phyloP scores from a whole-genome alignment of 2,888 invertebrate species.

The Lordiphosa andalusiaca region DNA sequence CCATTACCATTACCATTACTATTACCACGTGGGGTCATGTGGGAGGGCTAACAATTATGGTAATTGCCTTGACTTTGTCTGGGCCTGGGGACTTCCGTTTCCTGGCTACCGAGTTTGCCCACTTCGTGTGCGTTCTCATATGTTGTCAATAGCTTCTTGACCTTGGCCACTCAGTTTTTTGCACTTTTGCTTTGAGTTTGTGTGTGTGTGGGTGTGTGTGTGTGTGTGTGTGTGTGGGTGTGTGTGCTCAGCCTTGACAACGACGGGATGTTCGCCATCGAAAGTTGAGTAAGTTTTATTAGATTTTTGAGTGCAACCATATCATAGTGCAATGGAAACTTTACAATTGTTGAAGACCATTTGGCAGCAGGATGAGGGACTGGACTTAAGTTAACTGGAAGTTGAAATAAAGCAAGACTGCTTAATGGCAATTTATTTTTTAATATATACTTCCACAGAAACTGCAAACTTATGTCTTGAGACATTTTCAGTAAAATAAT shows the following conservation, averaged over 20 bases:
- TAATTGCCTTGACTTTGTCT: constrained; percentile 12
- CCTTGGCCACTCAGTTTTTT: neutral
- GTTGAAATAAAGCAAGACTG: too few relatives aligned
- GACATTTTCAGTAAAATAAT: too few relatives aligned
- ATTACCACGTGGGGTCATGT: neutral
- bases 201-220: neutral
- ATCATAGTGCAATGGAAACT: too few relatives aligned
- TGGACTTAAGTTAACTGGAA: too few relatives aligned
- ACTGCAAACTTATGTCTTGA: too few relatives aligned
- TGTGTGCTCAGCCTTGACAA: constrained; percentile 36
- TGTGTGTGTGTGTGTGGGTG: neutral
- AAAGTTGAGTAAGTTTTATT: constrained; percentile 68
- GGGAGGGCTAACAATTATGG: constrained; percentile 8
- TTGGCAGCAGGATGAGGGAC: too few relatives aligned
- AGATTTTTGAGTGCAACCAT: constrained; percentile 22
- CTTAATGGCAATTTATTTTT: too few relatives aligned
- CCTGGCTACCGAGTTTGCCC: constrained; percentile 2
- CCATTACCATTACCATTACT: neutral
- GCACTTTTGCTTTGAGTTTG: too few relatives aligned
- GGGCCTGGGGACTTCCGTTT: neutral
- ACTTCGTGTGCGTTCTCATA: constrained; percentile 2
- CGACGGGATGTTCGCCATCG: constrained; percentile 34
- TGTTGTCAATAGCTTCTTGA: constrained; percentile 5
- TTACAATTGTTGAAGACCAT: too few relatives aligned
- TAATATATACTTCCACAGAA: too few relatives aligned